These are phyloP conservation scores for Microcebus ravelobensis DNA, from an alignment of 2,113 vertebrate genomes.

Conservation along the genomic window DNA sequence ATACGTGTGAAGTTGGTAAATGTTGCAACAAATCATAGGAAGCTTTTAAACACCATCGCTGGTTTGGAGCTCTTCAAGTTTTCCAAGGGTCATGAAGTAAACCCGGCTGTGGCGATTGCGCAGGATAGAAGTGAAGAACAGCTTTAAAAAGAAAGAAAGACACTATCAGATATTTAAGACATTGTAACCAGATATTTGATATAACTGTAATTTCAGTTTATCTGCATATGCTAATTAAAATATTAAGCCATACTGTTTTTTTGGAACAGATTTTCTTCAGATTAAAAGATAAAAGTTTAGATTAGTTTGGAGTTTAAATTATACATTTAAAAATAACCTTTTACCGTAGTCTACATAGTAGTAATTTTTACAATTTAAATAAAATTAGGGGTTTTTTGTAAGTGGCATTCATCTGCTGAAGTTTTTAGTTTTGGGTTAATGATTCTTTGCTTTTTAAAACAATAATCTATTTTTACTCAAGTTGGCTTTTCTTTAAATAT, in stretches of 20 bases:
- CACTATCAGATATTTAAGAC: slow-evolving; percentile 65
- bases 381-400: neutral
- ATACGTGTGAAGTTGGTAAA: slow-evolving; percentile 69
- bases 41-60: slow-evolving; percentile 70
- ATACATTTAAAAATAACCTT: neutral
- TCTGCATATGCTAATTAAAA: slow-evolving; percentile 40
- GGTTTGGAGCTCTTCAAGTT: slow-evolving; percentile 89
- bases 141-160: slow-evolving; percentile 83
- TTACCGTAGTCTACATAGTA: neutral
- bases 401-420: neutral
- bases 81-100: slow-evolving; percentile 97
- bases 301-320: slow-evolving; percentile 17
- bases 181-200: slow-evolving; percentile 61
- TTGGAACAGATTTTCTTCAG: neutral
- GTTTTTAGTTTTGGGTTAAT: slow-evolving; percentile 6
- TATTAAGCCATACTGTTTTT: neutral
- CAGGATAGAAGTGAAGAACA: slow-evolving; percentile 93
- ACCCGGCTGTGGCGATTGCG: slow-evolving; percentile 94
- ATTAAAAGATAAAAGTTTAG: slow-evolving; percentile 24
- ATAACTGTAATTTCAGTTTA: slow-evolving; percentile 65
- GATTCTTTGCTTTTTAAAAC: neutral
- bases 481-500: neutral
- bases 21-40: slow-evolving; percentile 66
- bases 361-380: slow-evolving; percentile 9
- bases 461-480: slow-evolving; percentile 9